Evolutionary conservation across 2,797 vertebrate species (phyloP).

Genomic region (Gadopsis marmoratus): DNA sequence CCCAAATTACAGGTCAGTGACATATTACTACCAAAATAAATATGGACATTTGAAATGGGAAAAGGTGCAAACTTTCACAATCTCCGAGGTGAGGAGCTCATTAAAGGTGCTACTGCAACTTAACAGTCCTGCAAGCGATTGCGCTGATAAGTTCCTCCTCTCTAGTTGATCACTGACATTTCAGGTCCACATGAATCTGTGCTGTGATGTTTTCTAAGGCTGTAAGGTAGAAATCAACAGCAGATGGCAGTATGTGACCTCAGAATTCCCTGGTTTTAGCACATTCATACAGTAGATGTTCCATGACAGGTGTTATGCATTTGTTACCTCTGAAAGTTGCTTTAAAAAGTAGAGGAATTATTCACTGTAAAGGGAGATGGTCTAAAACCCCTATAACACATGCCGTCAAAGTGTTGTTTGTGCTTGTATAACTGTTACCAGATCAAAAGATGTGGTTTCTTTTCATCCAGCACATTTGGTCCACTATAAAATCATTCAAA

Average conservation of each 20-base stretch:
- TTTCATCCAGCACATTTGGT: neutral
- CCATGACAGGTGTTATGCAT: neutral
- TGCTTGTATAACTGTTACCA: neutral
- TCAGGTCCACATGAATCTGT: neutral
- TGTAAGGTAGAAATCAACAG: conserved; percentile 32
- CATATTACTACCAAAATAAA: neutral
- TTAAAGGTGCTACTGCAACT: neutral
- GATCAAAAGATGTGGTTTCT: neutral
- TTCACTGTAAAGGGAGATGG: neutral
- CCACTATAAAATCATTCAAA: conserved; percentile 1
- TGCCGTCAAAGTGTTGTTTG: conserved; percentile 2
- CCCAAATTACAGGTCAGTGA: neutral
- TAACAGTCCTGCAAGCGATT: neutral
- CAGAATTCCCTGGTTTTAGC: neutral
- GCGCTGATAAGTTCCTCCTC: neutral
- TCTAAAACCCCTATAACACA: neutral
- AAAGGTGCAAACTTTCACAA: neutral
- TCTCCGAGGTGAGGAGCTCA: neutral
- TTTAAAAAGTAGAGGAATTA: neutral
- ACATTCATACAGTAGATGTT: neutral
- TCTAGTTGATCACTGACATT: neutral
- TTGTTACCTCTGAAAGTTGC: neutral
- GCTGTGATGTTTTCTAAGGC: neutral
- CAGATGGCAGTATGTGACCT: conserved; percentile 69
- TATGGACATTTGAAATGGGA: neutral